A percentile compares a stretch with the other conserved stretches of the same genome.
Evolutionary conservation across 2,113 vertebrate species (phyloP).

Genomic region (Microtus ochrogaster): DNA sequence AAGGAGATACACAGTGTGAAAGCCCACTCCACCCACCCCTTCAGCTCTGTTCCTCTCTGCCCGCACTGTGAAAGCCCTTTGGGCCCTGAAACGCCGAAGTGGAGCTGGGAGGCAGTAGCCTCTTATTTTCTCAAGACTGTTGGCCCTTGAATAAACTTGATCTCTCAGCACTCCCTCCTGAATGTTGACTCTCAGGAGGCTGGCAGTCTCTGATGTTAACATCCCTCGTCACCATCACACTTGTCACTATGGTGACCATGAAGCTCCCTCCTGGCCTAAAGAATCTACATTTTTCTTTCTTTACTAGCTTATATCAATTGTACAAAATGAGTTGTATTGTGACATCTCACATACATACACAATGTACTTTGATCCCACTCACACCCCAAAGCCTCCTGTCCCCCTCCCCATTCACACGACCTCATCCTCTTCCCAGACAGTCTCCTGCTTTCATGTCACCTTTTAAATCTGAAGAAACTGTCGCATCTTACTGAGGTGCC

Average conservation of each 20-base stretch:
- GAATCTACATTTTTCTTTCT: background rate
- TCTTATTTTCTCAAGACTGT: background rate
- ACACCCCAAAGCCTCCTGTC: background rate
- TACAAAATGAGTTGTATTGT: background rate
- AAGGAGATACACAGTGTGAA: background rate
- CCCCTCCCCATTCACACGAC: background rate
- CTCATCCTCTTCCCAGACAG: background rate
- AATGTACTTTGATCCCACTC: background rate
- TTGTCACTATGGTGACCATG: background rate
- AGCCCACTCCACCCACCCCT: no score
- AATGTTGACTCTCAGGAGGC: background rate
- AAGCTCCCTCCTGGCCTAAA: slow-evolving; percentile 34
- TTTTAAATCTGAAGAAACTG: background rate
- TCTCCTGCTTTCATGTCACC: background rate
- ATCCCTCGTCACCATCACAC: background rate
- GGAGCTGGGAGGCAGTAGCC: background rate
- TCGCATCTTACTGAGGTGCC: background rate
- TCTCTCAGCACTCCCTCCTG: background rate
- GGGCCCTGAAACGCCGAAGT: background rate
- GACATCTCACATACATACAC: background rate
- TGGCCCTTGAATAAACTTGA: background rate
- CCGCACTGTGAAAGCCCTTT: background rate
- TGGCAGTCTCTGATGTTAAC: background rate
- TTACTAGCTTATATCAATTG: background rate
- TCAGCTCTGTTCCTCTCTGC: background rate